Base-by-base conservation (phyloP, 2,113 vertebrate species). In the Pseudorectes ferrugineus region DNA sequence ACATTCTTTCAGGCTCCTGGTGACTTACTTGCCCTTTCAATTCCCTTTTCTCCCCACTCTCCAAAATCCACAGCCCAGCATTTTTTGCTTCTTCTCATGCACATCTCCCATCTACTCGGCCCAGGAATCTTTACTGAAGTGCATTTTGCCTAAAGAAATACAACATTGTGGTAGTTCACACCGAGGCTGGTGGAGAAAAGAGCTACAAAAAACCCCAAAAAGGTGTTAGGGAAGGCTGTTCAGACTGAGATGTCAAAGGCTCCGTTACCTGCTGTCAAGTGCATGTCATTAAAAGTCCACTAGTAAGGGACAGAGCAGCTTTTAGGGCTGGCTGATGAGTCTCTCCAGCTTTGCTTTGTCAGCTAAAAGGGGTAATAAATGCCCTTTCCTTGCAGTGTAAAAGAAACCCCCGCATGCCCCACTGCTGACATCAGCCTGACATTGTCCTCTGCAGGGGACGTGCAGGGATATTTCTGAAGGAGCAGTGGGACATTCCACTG, bases 381-480 rank as follows among this genome's bases (percentile, higher is more conserved):
- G 85, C 72, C 90, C 79, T 86, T 96, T 92, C 82, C 92, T 91
- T 74, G 83, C 52, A 26, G 86, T 77, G 90, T 96, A 95, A 94
- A 90, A 94, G 88, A 91, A 96, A 84, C 85, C 85, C 55, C 63
- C 0, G 26, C 89, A 25, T 95, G 55, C 85, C 92, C 93, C 83
- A 15, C 59, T 26, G 93, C 93, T 97, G 95, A 96, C 88, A 88
- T 96, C 93, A 95, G 88, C 82, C 84, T 80, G 85, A 75, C 92
- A 93, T 96, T 96, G 90, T 96, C 93, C 88, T 80, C 82, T 40
- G 71, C 82, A 67, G 85, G 74, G 63, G 81, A 89, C 43, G 13
- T 77, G 91, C 5, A 9, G 90, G 85, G 92, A 88, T 88, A 86
- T 92, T 97, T 92, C 92, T 96, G 94, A 96, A 95, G 95, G 90